Evolutionary conservation across 2,113 vertebrate genomes (phyloP).

Genomic region (Corythaixoides concolor): DNA sequence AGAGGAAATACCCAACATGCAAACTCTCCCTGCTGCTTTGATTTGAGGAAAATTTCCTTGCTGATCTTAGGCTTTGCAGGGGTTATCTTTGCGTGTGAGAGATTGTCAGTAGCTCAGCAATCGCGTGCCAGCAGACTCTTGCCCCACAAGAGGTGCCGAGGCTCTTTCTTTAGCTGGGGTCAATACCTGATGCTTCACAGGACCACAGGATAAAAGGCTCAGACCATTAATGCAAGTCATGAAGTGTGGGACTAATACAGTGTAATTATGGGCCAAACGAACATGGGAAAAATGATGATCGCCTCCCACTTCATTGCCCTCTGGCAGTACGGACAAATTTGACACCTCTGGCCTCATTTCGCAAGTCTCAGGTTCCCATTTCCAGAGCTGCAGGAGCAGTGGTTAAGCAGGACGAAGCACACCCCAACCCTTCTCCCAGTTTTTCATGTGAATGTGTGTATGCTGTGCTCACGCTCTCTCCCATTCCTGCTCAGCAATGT

Average conservation of each 20-base stretch:
- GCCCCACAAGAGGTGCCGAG: fast-evolving
- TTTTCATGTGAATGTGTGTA: not conserved
- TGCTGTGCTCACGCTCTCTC: fast-evolving
- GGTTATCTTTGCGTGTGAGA: not conserved
- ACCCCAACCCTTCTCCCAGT: not conserved
- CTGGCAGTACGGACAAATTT: not conserved
- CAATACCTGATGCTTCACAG: not conserved
- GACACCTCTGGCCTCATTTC: not conserved
- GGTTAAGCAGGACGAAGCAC: not conserved
- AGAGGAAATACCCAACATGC: not conserved
- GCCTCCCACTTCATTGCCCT: not conserved
- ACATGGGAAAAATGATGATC: fast-evolving
- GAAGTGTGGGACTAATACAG: fast-evolving
- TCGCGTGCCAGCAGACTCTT: not conserved
- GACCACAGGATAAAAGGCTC: not conserved
- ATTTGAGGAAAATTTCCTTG: not conserved
- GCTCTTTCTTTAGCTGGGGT: not conserved
- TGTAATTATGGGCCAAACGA: not conserved
- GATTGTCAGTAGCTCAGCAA: not conserved
- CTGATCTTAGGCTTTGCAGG: not conserved
- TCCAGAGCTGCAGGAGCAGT: not conserved
- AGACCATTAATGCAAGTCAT: not conserved
- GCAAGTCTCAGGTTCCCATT: not conserved
- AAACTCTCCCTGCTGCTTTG: not conserved
- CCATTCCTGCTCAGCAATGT: not conserved